Conservation (phyloP, 1,140 invertebrate genomes). For the Amyelois transitella region DNA sequence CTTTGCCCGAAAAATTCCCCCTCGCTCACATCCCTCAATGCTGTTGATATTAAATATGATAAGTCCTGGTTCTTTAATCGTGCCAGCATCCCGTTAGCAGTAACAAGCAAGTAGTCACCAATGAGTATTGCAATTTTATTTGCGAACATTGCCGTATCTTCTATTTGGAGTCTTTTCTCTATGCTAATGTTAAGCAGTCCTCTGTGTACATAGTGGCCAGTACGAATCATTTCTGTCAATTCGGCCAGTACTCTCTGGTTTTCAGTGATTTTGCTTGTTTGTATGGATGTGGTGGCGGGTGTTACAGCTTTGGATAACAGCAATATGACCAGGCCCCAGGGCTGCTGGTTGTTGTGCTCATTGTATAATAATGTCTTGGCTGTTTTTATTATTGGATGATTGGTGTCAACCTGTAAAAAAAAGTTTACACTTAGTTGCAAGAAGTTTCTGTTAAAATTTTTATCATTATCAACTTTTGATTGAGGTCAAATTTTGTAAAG, state of each 20-base stretch:
- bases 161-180: slow-evolving; percentile 76
- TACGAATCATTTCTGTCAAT: slow-evolving; percentile 96
- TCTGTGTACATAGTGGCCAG: slow-evolving; percentile 93
- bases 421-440: not conserved
- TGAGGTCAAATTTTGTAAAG: too few species aligned
- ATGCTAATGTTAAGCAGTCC: slow-evolving; percentile 83
- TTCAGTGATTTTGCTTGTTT: slow-evolving; percentile 42
- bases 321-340: slow-evolving; percentile 89
- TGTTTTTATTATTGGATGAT: slow-evolving; percentile 93
- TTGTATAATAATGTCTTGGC: slow-evolving; percentile 88
- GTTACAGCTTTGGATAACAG: slow-evolving; percentile 88
- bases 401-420: slow-evolving; percentile 81
- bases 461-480: not conserved
- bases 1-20: slow-evolving; percentile 87
- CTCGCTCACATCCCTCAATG: slow-evolving; percentile 87
- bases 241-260: slow-evolving; percentile 90
- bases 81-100: slow-evolving; percentile 86
- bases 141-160: slow-evolving; percentile 80
- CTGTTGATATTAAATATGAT: slow-evolving; percentile 88
- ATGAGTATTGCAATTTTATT: slow-evolving; percentile 95
- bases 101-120: slow-evolving; percentile 92
- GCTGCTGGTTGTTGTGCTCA: slow-evolving; percentile 89
- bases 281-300: slow-evolving; percentile 37
- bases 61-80: slow-evolving; percentile 82
- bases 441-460: not conserved